Evolutionary conservation across 2,888 invertebrate genomes (phyloP).

Genomic region (Morpho helenor): DNA sequence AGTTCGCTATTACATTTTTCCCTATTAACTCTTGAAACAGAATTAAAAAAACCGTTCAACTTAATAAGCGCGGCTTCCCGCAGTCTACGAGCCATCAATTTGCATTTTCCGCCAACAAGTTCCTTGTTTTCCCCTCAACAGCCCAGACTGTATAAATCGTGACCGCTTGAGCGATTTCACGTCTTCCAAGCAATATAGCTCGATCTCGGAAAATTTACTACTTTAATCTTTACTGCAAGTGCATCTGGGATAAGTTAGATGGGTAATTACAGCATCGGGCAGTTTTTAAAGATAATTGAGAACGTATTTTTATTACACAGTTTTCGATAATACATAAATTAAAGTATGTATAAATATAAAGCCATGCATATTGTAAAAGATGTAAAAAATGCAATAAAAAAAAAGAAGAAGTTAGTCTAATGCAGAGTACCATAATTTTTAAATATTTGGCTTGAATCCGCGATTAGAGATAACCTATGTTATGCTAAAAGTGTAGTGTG

Average conservation of each 20-base stretch:
- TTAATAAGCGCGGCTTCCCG: constrained; percentile 8
- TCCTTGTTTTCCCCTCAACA: constrained; percentile 24
- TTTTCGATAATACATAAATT: too few species aligned
- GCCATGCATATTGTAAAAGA: too few species aligned
- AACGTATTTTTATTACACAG: too few species aligned
- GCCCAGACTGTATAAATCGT: constrained; percentile 40
- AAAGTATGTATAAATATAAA: too few species aligned
- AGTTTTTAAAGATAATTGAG: not conserved
- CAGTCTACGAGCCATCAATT: constrained; percentile 14
- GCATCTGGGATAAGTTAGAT: constrained; percentile 17
- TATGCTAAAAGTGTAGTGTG: too few species aligned
- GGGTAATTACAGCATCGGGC: constrained; percentile 6
- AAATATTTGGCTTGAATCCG: too few species aligned
- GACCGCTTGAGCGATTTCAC: constrained; percentile 21
- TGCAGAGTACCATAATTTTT: too few species aligned
- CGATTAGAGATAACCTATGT: too few species aligned
- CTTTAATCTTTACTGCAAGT: constrained; percentile 21
- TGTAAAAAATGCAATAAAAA: too few species aligned
- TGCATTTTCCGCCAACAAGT: constrained; percentile 15
- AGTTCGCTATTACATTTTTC: too few species aligned
- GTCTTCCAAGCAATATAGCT: constrained; percentile 25
- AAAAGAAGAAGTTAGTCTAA: too few species aligned
- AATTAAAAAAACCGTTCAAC: constrained; percentile 7
- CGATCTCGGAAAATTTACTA: constrained; percentile 24
- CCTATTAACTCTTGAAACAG: not conserved